Base-by-base conservation (phyloP, 1,140 invertebrate genomes). In the Drosophila takahashii region DNA sequence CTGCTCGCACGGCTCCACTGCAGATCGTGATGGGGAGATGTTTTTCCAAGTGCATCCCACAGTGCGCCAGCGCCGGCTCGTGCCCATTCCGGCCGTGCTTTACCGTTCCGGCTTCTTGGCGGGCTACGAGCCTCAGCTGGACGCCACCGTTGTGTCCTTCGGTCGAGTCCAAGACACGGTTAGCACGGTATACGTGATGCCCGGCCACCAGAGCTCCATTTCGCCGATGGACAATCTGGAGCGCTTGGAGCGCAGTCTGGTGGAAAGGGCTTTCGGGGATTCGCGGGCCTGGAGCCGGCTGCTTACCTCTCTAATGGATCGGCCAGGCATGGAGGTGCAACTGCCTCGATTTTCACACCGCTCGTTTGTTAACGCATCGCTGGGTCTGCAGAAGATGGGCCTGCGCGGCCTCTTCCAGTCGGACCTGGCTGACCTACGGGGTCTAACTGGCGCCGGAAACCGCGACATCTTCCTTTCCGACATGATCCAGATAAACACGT, bases 11-110 rank as follows among this genome's bases (percentile, higher is more conserved):
- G 95, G 95, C 6, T 96, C 96, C 2, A 95, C 94, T 8, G 93
- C 95, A 37, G 95, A 96, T 6, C 92, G 96, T 48, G 96, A 97
- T 77, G 96, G 96, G 1, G 96, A 97, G 91, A 94, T 97, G 93
- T 96, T 97, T 89, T 97, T 97, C 80, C 96, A 96, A 5, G 96
- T 97, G 0, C 94, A 95, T 16, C 96, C 96, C 0, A 95, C 95
- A 0, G 95, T 96, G 0, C 93, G 96, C 36, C 96, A 96, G 91
- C 93, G 96, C 15, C 94, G 96, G 48, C 92, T 97, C 1, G 94
- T 97, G 1, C 96, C 96, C 0, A 95, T 97, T 26, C 96, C 96
- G 4, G 96, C 96, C 0, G 96, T 95, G 0, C 95, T 97, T 0
- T 97, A 95, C 92, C 94, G 95, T 78, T 93, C 93, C 0, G 95